These are phyloP conservation scores for Harmothoe impar DNA, from an alignment of 2,888 invertebrate genomes.

Conservation along the genomic window DNA sequence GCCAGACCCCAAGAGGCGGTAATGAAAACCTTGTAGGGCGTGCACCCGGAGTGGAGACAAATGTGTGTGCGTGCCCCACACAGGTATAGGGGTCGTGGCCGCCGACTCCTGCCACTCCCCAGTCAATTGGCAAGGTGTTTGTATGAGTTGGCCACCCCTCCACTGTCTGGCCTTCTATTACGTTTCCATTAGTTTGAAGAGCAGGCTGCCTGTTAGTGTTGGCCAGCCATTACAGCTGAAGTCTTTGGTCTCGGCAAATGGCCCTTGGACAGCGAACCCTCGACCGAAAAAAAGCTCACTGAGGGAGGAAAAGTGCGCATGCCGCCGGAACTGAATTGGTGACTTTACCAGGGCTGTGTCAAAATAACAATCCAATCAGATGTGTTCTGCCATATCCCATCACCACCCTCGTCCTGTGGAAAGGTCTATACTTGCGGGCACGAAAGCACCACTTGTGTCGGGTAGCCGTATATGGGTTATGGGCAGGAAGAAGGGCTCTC, in stretches of 20 bases:
- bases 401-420: background rate
- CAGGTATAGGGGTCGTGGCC: background rate
- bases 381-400: constrained; percentile 10
- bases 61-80: constrained; percentile 2
- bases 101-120: background rate
- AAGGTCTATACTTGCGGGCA: background rate
- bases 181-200: constrained; percentile 43
- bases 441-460: background rate
- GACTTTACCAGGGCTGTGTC: background rate
- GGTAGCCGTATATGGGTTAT: background rate
- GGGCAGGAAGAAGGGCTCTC: background rate
- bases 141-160: constrained; percentile 19
- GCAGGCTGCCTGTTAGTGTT: background rate
- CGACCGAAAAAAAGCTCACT: background rate
- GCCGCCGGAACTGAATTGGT: background rate
- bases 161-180: constrained; percentile 29
- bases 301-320: background rate
- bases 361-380: constrained; percentile 36
- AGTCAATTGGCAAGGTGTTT: constrained; percentile 28
- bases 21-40: constrained; percentile 5
- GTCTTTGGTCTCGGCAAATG: background rate
- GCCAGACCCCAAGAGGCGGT: background rate
- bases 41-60: background rate
- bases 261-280: background rate
- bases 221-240: background rate